phyloP scores from a whole-genome alignment of 2,888 invertebrate genomes.

The Sinhomidia bicolor region DNA sequence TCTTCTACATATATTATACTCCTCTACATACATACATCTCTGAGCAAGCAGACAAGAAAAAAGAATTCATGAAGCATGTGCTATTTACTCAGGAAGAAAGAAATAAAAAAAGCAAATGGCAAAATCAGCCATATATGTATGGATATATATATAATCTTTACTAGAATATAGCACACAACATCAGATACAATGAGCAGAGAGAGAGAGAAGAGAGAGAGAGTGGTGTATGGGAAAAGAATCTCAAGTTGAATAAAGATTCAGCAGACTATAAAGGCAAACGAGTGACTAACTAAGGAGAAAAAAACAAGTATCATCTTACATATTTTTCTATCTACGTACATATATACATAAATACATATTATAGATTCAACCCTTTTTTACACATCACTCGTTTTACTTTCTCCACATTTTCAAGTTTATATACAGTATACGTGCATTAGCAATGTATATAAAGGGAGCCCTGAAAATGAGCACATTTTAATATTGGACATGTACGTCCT shows the following conservation, averaged over 20 bases:
- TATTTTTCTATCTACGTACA: background rate
- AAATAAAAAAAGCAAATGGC: background rate
- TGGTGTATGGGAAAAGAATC: background rate
- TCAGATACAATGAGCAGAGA: background rate
- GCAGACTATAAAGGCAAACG: conserved; percentile 16
- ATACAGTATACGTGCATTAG: too few species aligned
- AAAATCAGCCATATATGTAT: background rate
- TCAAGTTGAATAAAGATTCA: conserved; percentile 21
- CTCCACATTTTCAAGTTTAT: conserved; percentile 13
- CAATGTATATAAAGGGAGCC: too few species aligned
- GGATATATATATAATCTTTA: background rate
- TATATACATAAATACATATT: too few species aligned
- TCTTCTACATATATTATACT: too few species aligned
- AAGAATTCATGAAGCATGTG: background rate
- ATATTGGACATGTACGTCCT: too few species aligned
- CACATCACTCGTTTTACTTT: conserved; percentile 13
- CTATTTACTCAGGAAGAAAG: conserved; percentile 21
- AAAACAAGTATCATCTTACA: conserved; percentile 36
- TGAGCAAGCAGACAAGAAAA: background rate
- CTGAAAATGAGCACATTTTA: too few species aligned
- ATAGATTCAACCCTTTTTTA: background rate
- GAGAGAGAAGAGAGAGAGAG: too few species aligned
- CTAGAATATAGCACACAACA: too few species aligned
- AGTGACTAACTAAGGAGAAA: conserved; percentile 33
- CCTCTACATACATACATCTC: too few species aligned